phyloP scores from a whole-genome alignment of 2,113 vertebrate genomes.

The Pangasianodon hypophthalmus region DNA sequence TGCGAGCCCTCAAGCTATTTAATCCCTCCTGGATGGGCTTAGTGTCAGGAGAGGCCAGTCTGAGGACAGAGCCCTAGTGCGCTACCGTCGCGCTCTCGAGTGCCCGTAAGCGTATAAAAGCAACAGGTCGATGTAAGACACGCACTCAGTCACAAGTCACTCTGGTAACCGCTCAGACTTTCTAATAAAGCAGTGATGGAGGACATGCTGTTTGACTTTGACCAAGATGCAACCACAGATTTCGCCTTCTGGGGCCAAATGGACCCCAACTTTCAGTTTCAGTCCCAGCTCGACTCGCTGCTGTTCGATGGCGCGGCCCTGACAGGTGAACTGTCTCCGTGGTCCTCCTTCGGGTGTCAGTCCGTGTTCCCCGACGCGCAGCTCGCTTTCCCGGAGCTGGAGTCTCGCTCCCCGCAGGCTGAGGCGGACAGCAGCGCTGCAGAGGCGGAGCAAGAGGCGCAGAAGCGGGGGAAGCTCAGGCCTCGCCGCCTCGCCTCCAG shows the following conservation, averaged over 20 bases:
- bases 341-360: conserved; percentile 61
- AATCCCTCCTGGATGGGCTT: conserved; percentile 61
- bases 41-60: conserved; percentile 36
- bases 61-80: conserved; percentile 16
- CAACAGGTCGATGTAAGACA: conserved; percentile 10
- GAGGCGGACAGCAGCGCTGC: conserved; percentile 63
- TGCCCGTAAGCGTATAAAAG: conserved; percentile 22
- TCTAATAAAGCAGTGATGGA: conserved; percentile 65
- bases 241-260: conserved; percentile 72
- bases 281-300: conserved; percentile 67
- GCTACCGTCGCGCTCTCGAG: not conserved
- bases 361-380: conserved; percentile 67
- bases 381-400: conserved; percentile 62
- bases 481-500: conserved; percentile 14
- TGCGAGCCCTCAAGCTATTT: conserved; percentile 68
- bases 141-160: conserved; percentile 4
- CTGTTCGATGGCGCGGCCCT: conserved; percentile 64
- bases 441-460: conserved; percentile 62
- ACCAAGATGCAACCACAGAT: conserved; percentile 67
- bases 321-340: conserved; percentile 58
- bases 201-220: conserved; percentile 66
- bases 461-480: conserved; percentile 46
- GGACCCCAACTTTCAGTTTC: conserved; percentile 63
- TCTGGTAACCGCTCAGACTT: not conserved
- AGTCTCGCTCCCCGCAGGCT: conserved; percentile 56